These are phyloP conservation scores for Anas capensis DNA, from an alignment of 2,797 vertebrate species.

Conservation along the genomic window DNA sequence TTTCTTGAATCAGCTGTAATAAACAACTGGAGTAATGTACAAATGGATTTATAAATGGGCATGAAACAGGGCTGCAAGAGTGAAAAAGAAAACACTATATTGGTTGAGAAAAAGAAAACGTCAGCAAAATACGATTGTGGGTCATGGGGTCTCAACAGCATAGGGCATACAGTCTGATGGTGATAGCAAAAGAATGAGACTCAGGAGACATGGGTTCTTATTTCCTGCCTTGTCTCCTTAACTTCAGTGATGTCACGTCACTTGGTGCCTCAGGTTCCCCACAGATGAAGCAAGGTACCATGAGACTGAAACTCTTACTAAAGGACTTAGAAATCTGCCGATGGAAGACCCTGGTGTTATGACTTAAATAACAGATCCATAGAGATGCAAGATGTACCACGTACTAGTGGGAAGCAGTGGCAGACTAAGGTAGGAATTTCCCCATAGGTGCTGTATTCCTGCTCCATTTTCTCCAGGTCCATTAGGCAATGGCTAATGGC, in stretches of 20 bases:
- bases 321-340: not conserved
- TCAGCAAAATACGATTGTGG: accelerated
- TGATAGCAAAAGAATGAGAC: not conserved
- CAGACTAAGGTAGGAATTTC: not conserved
- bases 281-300: not conserved
- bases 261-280: not conserved
- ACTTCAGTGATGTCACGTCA: not conserved
- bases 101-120: not conserved
- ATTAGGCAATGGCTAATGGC: no score
- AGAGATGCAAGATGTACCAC: not conserved
- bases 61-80: not conserved
- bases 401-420: no score
- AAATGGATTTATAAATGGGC: not conserved
- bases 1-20: not conserved
- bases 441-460: not conserved
- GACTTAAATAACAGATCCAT: not conserved
- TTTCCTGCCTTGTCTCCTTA: not conserved
- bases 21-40: not conserved
- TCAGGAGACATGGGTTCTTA: not conserved
- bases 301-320: not conserved
- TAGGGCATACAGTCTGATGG: not conserved
- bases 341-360: not conserved
- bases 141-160: not conserved
- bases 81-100: not conserved
- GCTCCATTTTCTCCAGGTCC: not conserved